Evolutionary conservation across 2,797 vertebrate genomes (phyloP).

Genomic region (Clamator glandarius): DNA sequence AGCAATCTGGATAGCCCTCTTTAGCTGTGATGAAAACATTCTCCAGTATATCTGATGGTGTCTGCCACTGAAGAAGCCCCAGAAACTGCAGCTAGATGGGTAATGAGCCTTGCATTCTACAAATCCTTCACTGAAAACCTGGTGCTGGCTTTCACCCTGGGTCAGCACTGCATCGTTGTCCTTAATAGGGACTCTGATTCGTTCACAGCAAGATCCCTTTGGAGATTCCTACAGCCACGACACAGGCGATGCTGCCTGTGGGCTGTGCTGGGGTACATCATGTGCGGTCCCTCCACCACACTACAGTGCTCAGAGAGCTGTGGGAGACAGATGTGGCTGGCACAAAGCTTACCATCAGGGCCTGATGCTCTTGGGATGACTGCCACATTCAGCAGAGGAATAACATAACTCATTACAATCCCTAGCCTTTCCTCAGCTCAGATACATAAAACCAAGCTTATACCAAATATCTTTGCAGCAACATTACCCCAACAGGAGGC

Average conservation of each 20-base stretch:
- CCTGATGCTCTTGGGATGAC: background rate
- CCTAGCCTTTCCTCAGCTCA: accelerated
- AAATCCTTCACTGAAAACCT: background rate
- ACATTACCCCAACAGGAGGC: background rate
- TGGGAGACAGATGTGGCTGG: background rate
- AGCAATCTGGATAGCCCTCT: constrained; percentile 71
- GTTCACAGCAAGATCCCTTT: background rate
- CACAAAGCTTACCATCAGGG: background rate
- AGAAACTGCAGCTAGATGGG: background rate
- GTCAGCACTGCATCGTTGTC: background rate
- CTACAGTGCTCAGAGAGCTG: background rate
- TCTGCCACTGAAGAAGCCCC: constrained; percentile 25
- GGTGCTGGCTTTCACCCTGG: background rate
- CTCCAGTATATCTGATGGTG: background rate
- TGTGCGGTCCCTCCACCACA: accelerated
- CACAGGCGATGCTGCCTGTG: accelerated
- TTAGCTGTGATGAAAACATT: constrained; percentile 71
- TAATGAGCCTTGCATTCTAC: background rate
- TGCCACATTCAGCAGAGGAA: background rate
- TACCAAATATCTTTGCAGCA: background rate
- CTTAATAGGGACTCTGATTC: background rate
- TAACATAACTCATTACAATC: accelerated
- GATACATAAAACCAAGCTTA: background rate
- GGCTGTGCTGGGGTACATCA: accelerated
- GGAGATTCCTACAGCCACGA: background rate